Evolutionary conservation across 2,797 vertebrate species (phyloP).

Genomic region (Peromyscus aztecus): DNA sequence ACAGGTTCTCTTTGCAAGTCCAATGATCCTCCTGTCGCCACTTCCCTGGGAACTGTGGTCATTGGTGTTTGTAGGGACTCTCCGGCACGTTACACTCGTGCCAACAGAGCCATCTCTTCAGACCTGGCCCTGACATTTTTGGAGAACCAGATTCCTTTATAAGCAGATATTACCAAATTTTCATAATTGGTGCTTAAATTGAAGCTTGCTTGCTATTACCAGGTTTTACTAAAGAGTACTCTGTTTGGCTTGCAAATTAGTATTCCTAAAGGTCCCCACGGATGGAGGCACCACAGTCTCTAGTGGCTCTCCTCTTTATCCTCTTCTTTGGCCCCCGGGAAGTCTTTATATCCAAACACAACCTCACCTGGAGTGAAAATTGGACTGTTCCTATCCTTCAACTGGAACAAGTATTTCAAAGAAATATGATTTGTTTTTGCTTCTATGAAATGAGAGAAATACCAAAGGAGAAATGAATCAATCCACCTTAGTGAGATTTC

Average conservation of each 20-base stretch:
- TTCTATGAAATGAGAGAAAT: constrained; percentile 60
- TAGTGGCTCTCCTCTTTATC: not conserved
- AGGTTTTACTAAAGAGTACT: not conserved
- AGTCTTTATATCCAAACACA: not conserved
- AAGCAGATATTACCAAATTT: not conserved
- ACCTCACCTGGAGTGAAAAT: not conserved
- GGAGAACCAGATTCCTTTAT: not conserved
- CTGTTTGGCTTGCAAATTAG: not conserved
- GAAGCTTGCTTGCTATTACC: not conserved
- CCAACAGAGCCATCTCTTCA: not conserved
- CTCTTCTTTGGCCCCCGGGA: not conserved
- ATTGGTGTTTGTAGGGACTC: not conserved
- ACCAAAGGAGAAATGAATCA: constrained; percentile 59
- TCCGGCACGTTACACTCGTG: not conserved
- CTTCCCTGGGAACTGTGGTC: not conserved
- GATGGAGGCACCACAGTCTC: not conserved
- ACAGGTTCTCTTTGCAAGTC: not conserved
- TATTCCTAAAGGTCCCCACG: not conserved
- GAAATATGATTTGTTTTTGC: constrained; percentile 66
- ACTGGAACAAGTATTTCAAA: constrained; percentile 32
- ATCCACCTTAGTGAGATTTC: not conserved
- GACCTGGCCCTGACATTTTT: not conserved
- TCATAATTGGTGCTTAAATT: not conserved
- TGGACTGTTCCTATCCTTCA: constrained; percentile 38
- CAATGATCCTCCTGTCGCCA: not conserved